A percentile compares a stretch with the other conserved stretches of the same genome.
Evolutionary conservation across 2,113 vertebrate species (phyloP).

Genomic region (Hassar affinis): DNA sequence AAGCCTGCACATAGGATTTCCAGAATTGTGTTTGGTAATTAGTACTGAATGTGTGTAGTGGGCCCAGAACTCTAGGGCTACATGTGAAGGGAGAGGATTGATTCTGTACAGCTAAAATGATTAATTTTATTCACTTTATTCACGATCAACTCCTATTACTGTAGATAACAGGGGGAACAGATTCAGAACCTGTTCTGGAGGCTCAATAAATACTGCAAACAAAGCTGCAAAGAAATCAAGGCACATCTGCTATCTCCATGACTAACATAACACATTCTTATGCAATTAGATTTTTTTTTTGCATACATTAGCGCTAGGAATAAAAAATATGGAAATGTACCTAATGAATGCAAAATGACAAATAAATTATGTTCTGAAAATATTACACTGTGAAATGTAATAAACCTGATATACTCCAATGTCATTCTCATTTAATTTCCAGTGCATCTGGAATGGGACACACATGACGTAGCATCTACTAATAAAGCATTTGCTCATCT

Average conservation of each 20-base stretch:
- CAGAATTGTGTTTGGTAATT: constrained; percentile 30
- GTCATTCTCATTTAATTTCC: constrained; percentile 9
- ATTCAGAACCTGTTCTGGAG: constrained; percentile 22
- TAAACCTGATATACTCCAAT: constrained; percentile 5
- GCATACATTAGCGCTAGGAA: neutral
- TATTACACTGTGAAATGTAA: constrained; percentile 16
- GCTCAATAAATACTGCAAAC: constrained; percentile 55
- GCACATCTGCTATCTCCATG: constrained; percentile 17
- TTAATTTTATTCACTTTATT: constrained; percentile 65
- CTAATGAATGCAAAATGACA: neutral
- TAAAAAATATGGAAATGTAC: constrained; percentile 13
- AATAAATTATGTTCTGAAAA: constrained; percentile 4
- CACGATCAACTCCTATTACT: constrained; percentile 57
- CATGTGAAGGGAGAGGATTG: constrained; percentile 47
- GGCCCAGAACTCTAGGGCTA: constrained; percentile 31
- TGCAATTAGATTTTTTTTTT: neutral
- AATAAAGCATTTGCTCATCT: constrained; percentile 24
- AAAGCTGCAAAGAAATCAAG: neutral
- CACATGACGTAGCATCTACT: constrained; percentile 18
- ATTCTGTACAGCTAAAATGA: constrained; percentile 69
- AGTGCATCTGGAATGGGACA: constrained; percentile 17
- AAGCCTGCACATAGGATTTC: constrained; percentile 18
- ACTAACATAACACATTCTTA: constrained; percentile 2
- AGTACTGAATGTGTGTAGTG: constrained; percentile 31
- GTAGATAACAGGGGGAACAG: constrained; percentile 55